A percentile compares a stretch with the other conserved stretches of the same genome.
These are phyloP conservation scores for Pelusios castaneus DNA, from an alignment of 2,113 vertebrate species.

Conservation along the genomic window DNA sequence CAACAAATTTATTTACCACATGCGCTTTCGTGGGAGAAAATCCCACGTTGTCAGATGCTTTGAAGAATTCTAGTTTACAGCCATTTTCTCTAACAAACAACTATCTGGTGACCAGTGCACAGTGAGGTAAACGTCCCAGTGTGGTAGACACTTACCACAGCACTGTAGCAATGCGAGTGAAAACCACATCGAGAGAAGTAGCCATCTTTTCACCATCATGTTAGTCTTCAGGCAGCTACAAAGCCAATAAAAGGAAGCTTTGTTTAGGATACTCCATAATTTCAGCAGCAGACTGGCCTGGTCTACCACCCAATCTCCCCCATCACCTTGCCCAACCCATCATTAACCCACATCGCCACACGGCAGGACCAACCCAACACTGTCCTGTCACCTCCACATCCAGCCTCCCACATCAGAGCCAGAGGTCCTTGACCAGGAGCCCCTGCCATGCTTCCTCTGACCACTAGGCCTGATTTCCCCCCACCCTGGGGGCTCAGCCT, in stretches of 20 bases:
- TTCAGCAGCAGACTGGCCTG: neutral
- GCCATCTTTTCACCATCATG: neutral
- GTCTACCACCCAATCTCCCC: neutral
- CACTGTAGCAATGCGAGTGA: neutral
- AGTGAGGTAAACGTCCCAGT: too few relatives aligned
- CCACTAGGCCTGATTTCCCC: neutral
- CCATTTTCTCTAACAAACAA: neutral
- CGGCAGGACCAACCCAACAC: too few relatives aligned
- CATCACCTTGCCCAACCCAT: neutral
- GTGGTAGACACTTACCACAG: constrained; percentile 32
- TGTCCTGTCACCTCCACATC: too few relatives aligned
- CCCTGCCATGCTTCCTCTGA: neutral
- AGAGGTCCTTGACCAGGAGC: neutral
- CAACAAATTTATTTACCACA: too few relatives aligned
- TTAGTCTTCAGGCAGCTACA: neutral
- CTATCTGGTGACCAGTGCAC: neutral
- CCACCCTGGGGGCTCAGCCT: too few relatives aligned
- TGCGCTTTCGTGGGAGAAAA: too few relatives aligned
- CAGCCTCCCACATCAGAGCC: too few relatives aligned
- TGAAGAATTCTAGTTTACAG: too few relatives aligned
- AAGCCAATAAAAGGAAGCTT: neutral
- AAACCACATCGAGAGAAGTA: constrained; percentile 4
- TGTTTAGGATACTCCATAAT: neutral
- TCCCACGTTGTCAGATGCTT: too few relatives aligned
- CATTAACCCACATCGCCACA: too few relatives aligned